phyloP scores from a whole-genome alignment of 2,888 invertebrate genomes.

The Apodemia mormo region DNA sequence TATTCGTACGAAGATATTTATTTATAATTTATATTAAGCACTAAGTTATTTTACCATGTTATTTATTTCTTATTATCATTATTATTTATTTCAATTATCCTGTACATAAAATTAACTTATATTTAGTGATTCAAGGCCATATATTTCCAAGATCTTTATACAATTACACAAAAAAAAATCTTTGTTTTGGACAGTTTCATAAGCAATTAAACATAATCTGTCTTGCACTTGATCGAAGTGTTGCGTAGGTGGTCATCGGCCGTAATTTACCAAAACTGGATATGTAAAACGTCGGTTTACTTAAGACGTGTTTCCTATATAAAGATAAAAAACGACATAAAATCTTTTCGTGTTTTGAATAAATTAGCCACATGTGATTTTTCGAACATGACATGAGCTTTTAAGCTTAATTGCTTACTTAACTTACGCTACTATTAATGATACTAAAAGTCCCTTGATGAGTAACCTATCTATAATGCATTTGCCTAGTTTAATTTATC shows the following conservation, averaged over 20 bases:
- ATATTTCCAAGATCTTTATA: no score
- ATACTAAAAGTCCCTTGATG: background rate
- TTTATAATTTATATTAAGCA: no score
- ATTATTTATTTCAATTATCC: no score
- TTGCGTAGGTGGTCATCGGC: slow-evolving; percentile 9
- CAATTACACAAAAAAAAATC: no score
- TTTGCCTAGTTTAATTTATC: background rate
- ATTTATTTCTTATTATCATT: no score
- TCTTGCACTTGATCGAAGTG: background rate
- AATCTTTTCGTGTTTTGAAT: background rate
- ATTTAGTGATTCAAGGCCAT: no score
- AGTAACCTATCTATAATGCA: background rate
- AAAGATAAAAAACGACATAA: slow-evolving; percentile 1
- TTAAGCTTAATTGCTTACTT: background rate
- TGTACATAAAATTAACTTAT: no score
- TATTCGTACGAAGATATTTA: no score
- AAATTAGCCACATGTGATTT: background rate
- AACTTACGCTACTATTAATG: background rate
- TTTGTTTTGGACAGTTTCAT: no score
- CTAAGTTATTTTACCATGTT: no score
- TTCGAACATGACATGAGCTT: background rate
- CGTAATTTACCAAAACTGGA: slow-evolving; percentile 8
- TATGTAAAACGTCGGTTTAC: slow-evolving; percentile 5
- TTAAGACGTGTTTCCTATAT: slow-evolving; percentile 4
- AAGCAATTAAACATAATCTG: background rate